Evolutionary conservation across 2,113 vertebrate genomes (phyloP).

Genomic region (pig (Sus scrofa)): T2T-Sscrofa CM000830.6:19674501-19675000

Average conservation of each 20-base stretch:
- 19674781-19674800: constrained; percentile 3
- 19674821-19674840: not conserved
- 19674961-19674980: constrained; percentile 36
- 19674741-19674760: not conserved
- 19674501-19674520: not conserved
- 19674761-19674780: not conserved
- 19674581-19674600: not conserved
- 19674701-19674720: not conserved
- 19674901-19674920: not conserved
- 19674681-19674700: not conserved
- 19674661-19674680: not conserved
- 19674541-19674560: constrained; percentile 1
- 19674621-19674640: not conserved
- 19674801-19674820: constrained; percentile 33
- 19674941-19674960: constrained; percentile 23
- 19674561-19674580: constrained; percentile 3
- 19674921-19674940: not conserved
- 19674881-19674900: not conserved
- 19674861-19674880: not conserved
- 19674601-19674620: not conserved
- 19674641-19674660: not conserved
- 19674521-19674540: constrained; percentile 53
- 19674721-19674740: not conserved
- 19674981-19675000: constrained; percentile 48
- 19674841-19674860: constrained; percentile 41